Percentiles rank a stretch among this genome's conserved stretches.
These are phyloP conservation scores for Bombus breviceps DNA, from an alignment of 1,140 invertebrate species.

Conservation along the genomic window DNA sequence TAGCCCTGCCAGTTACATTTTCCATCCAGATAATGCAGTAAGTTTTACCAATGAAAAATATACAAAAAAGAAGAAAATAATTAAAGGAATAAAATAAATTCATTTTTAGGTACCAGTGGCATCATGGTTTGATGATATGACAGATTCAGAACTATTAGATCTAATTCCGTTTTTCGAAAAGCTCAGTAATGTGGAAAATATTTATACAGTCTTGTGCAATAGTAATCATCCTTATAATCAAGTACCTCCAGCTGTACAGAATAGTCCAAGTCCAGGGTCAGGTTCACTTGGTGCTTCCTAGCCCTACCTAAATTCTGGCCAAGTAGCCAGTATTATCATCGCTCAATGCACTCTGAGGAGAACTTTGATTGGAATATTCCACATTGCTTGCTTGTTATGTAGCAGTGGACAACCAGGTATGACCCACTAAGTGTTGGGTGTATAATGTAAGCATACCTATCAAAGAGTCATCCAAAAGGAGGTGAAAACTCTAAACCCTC, in stretches of 20 bases:
- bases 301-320: conserved; percentile 78
- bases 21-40: conserved; percentile 99
- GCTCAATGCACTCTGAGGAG: conserved; percentile 77
- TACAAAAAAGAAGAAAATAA: neutral
- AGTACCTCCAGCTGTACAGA: conserved; percentile 73
- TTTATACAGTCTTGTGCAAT: conserved; percentile 95
- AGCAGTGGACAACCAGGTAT: conserved; percentile 57
- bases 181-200: conserved; percentile 96
- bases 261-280: conserved; percentile 76
- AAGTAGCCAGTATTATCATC: conserved; percentile 75
- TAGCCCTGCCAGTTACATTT: conserved; percentile 99
- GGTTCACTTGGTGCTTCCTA: conserved; percentile 80
- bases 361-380: conserved; percentile 72
- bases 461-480: conserved; percentile 18
- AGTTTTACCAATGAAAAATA: conserved; percentile 81
- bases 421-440: conserved; percentile 52
- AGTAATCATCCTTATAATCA: conserved; percentile 92
- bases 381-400: conserved; percentile 72
- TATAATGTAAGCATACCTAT: conserved; percentile 37
- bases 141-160: conserved; percentile 96
- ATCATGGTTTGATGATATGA: conserved; percentile 99
- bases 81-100: conserved; percentile 4
- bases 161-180: conserved; percentile 98
- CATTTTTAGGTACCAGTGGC: conserved; percentile 94
- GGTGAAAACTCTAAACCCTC: conserved; percentile 25